These are phyloP conservation scores for Caenorhabditis sp. DNA, from an alignment of 2,888 invertebrate genomes.

Conservation along the genomic window DNA sequence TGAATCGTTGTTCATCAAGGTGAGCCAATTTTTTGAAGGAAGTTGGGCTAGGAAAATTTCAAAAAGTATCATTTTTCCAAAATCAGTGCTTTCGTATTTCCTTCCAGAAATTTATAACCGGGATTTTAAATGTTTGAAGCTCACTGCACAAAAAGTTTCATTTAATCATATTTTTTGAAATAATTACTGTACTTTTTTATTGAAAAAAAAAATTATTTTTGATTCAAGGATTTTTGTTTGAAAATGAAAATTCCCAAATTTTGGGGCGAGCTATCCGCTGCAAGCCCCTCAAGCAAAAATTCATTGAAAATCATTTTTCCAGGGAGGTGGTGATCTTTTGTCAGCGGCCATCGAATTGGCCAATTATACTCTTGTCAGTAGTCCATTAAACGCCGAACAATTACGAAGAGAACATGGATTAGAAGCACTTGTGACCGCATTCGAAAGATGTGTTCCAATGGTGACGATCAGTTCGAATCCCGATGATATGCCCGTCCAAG, in stretches of 20 bases:
- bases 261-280: too few relatives aligned
- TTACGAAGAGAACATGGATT: constrained; percentile 90
- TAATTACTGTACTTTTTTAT: too few relatives aligned
- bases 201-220: too few relatives aligned
- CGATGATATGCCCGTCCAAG: constrained; percentile 82
- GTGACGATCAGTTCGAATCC: constrained; percentile 82
- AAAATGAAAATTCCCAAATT: too few relatives aligned
- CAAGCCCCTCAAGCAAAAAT: too few relatives aligned
- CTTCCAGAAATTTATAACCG: too few relatives aligned
- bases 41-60: constrained; percentile 4
- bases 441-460: constrained; percentile 91
- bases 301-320: not conserved
- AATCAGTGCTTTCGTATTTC: too few relatives aligned
- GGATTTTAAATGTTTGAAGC: too few relatives aligned
- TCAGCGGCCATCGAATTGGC: constrained; percentile 92
- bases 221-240: too few relatives aligned
- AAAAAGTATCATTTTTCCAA: not conserved
- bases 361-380: constrained; percentile 94
- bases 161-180: too few relatives aligned
- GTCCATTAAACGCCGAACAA: constrained; percentile 96
- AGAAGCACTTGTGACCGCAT: constrained; percentile 85
- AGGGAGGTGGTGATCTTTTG: constrained; percentile 77
- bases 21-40: constrained; percentile 2
- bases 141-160: too few relatives aligned
- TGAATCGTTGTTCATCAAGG: constrained; percentile 88